A percentile compares a stretch with the other conserved stretches of the same genome.
These are phyloP conservation scores for Nibea coibor DNA, from an alignment of 2,113 vertebrate species.

Conservation along the genomic window DNA sequence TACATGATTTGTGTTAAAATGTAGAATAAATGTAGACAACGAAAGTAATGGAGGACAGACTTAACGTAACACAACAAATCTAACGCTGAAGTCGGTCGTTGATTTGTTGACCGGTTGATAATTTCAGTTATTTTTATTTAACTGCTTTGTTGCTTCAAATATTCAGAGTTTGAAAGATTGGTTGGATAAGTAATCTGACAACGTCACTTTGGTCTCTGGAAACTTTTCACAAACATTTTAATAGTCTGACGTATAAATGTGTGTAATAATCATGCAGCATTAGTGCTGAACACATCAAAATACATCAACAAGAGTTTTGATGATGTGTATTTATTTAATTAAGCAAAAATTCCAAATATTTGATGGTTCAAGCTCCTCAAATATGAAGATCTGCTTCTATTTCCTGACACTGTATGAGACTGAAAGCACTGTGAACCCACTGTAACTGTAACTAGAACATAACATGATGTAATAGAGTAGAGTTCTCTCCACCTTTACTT, in stretches of 20 bases:
- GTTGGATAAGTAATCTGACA: not conserved
- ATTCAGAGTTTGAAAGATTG: too few relatives aligned
- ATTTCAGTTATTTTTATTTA: not conserved
- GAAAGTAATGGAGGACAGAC: not conserved
- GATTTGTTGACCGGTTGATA: not conserved
- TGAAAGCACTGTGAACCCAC: not conserved
- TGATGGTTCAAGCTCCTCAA: not conserved
- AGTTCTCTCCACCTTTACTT: conserved; percentile 73
- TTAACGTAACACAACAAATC: not conserved
- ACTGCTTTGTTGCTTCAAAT: too few relatives aligned
- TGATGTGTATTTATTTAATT: not conserved
- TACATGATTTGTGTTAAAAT: not conserved
- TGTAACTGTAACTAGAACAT: not conserved
- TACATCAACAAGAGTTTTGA: not conserved
- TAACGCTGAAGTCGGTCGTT: not conserved
- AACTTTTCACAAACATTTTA: too few relatives aligned
- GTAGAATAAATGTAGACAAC: not conserved
- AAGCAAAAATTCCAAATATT: not conserved
- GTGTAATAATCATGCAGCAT: not conserved
- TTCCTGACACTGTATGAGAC: not conserved
- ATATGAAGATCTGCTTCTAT: not conserved
- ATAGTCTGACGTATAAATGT: too few relatives aligned
- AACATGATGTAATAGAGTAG: not conserved
- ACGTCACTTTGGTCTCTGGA: not conserved
- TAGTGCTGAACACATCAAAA: not conserved